These are phyloP conservation scores for Caenorhabditis uteleia DNA, from an alignment of 2,888 invertebrate species.

Conservation along the genomic window DNA sequence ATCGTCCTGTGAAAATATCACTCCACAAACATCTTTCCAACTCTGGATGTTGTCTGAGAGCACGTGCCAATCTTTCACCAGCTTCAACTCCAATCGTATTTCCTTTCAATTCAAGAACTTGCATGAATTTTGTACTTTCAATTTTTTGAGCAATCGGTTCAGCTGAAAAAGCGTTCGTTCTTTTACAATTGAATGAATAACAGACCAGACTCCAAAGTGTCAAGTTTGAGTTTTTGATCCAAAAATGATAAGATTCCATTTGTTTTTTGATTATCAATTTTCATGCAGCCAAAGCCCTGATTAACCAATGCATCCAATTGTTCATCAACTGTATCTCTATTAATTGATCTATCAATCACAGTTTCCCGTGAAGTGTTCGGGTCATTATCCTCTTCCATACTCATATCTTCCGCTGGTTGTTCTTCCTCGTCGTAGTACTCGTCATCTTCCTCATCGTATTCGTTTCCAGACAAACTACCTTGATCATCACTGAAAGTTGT, in stretches of 20 bases:
- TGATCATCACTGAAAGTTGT: conserved; percentile 19
- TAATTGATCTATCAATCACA: conserved; percentile 10
- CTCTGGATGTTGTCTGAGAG: conserved; percentile 34
- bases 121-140: conserved; percentile 14
- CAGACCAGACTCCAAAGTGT: conserved; percentile 29
- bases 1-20: conserved; percentile 92
- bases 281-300: conserved; percentile 32
- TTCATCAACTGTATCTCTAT: neutral
- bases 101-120: conserved; percentile 49
- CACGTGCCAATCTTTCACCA: conserved; percentile 42
- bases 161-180: conserved; percentile 19
- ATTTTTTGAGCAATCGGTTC: conserved; percentile 43
- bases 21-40: conserved; percentile 81
- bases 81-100: conserved; percentile 62
- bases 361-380: conserved; percentile 23
- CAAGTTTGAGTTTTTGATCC: conserved; percentile 34
- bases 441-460: conserved; percentile 2
- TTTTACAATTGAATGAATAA: neutral
- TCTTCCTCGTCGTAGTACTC: conserved; percentile 8
- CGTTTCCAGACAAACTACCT: conserved; percentile 7
- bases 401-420: conserved; percentile 14
- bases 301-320: conserved; percentile 11
- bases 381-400: conserved; percentile 17
- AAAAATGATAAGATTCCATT: conserved; percentile 26
- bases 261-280: conserved; percentile 3